These are phyloP conservation scores for Echinops telfairi DNA, from an alignment of 2,113 vertebrate genomes.

Conservation along the genomic window DNA sequence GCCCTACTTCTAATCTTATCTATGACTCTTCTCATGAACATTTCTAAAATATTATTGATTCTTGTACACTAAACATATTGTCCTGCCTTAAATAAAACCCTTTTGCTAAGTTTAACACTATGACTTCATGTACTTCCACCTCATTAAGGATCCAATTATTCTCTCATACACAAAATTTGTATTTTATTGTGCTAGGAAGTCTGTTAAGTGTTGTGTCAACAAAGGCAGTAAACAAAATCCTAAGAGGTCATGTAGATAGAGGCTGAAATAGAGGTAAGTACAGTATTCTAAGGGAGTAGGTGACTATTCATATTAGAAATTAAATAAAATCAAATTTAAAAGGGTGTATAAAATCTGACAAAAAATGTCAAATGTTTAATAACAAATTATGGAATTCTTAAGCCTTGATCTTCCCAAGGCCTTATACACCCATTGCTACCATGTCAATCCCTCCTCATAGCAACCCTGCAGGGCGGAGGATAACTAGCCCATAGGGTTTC, in stretches of 20 bases:
- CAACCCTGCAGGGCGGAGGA: too few species aligned
- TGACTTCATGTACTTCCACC: neutral
- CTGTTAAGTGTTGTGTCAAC: neutral
- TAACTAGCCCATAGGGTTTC: too few species aligned
- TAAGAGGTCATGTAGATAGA: neutral
- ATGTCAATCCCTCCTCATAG: neutral
- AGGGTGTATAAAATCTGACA: too few species aligned
- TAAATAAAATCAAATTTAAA: neutral
- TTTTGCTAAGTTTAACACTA: neutral
- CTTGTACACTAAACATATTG: too few species aligned
- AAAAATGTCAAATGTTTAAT: neutral
- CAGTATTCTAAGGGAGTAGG: neutral
- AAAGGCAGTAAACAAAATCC: neutral
- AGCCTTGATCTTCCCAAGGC: neutral
- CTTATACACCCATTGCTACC: neutral
- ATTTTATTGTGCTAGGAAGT: neutral
- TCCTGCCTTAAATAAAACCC: too few species aligned
- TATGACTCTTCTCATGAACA: neutral
- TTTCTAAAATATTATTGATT: neutral
- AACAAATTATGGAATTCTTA: neutral
- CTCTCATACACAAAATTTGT: neutral
- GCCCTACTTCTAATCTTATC: neutral
- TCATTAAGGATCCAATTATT: neutral
- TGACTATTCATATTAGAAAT: neutral
- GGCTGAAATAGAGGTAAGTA: neutral